phyloP scores from a whole-genome alignment of 2,113 vertebrate genomes.

The Lamprotornis superbus region DNA sequence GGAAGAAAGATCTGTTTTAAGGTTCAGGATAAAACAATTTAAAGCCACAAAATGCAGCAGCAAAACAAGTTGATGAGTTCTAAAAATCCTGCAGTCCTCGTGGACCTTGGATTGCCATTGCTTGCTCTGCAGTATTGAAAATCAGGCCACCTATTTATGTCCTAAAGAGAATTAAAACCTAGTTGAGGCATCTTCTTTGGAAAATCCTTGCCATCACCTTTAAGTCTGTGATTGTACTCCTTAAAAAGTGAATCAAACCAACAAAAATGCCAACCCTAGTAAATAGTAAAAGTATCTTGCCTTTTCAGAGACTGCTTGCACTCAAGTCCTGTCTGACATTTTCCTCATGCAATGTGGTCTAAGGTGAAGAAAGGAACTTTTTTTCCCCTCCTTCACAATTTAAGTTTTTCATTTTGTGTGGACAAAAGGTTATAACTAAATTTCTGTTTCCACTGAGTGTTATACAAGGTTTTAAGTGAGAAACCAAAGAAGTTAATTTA shows the following conservation, averaged over 20 bases:
- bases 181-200: background rate
- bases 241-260: background rate
- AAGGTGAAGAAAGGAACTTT: background rate
- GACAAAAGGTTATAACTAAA: background rate
- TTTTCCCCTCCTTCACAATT: background rate
- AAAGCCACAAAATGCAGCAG: background rate
- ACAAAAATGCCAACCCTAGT: background rate
- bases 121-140: background rate
- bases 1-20: background rate
- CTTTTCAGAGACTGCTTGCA: background rate
- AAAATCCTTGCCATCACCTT: background rate
- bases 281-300: background rate
- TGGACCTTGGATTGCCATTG: background rate
- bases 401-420: background rate
- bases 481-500: conserved; percentile 1
- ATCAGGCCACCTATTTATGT: background rate
- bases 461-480: background rate
- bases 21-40: background rate
- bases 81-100: background rate
- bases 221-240: background rate
- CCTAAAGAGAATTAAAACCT: background rate
- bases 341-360: background rate
- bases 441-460: background rate
- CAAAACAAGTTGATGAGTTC: background rate
- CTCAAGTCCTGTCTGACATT: background rate